Evolutionary conservation across 2,113 vertebrate species (phyloP).

Genomic region (Pterocles burchelli): DNA sequence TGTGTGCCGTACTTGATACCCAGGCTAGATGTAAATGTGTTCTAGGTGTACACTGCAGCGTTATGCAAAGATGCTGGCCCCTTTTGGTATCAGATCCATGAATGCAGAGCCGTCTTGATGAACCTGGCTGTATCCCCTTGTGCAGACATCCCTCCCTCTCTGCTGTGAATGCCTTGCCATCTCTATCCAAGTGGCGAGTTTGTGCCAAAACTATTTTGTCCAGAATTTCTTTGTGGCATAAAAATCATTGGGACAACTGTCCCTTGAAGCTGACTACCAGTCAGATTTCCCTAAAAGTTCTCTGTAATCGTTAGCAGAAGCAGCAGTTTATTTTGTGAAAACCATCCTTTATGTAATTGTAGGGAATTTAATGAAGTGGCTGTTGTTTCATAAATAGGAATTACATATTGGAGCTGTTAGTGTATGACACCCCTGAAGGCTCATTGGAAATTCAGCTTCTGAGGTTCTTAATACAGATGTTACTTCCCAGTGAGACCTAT

Average conservation of each 20-base stretch:
- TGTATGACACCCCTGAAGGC: background rate
- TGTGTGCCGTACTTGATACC: background rate
- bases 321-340: background rate
- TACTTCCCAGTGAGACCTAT: background rate
- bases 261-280: background rate
- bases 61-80: background rate
- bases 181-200: background rate
- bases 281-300: background rate
- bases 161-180: background rate
- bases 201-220: background rate
- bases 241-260: background rate
- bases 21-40: background rate
- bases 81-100: background rate
- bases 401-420: background rate
- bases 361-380: background rate
- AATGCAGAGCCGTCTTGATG: background rate
- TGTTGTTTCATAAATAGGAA: constrained; percentile 20
- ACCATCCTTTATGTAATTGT: background rate
- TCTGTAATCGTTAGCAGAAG: background rate
- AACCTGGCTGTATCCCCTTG: background rate
- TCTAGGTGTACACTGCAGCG: background rate
- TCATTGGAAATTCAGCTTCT: background rate
- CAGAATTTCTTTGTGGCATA: background rate
- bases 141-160: background rate
- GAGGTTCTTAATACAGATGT: background rate